Conservation (phyloP, 2,888 invertebrate species). For the Drosophila atripex region DNA sequence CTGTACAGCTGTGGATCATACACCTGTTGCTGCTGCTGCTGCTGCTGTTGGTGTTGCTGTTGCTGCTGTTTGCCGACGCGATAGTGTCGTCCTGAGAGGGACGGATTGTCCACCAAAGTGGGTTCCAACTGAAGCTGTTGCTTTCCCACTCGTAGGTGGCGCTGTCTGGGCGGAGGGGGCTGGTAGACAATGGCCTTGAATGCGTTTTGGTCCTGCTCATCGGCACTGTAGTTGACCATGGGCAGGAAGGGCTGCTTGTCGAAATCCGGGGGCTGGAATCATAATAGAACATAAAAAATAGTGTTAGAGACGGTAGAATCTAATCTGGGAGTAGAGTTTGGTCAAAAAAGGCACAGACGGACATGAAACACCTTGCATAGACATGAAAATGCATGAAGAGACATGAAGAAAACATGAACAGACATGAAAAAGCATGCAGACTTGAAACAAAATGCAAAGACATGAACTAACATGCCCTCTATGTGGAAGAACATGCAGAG, state of each 20-base stretch:
- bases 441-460: too few species aligned
- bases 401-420: too few species aligned
- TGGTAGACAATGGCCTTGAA: conserved; percentile 83
- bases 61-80: conserved; percentile 62
- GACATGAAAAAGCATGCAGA: too few species aligned
- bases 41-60: conserved; percentile 40
- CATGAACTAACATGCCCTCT: too few species aligned
- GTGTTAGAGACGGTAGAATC: background rate
- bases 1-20: conserved; percentile 58
- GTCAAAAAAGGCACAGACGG: too few species aligned
- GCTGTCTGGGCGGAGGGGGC: conserved; percentile 42
- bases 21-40: conserved; percentile 36
- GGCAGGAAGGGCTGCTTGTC: conserved; percentile 87
- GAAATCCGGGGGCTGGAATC: conserved; percentile 83
- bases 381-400: too few species aligned
- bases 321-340: background rate
- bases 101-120: conserved; percentile 27
- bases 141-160: conserved; percentile 52
- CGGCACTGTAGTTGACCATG: conserved; percentile 85
- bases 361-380: too few species aligned
- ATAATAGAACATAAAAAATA: too few species aligned
- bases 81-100: conserved; percentile 63
- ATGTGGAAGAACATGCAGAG: too few species aligned
- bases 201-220: conserved; percentile 81
- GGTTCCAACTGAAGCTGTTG: conserved; percentile 77